Evolutionary conservation across 2,113 vertebrate species (phyloP), one percentile per base, ranked within the genome.

Genomic region (Riparia riparia): DNA sequence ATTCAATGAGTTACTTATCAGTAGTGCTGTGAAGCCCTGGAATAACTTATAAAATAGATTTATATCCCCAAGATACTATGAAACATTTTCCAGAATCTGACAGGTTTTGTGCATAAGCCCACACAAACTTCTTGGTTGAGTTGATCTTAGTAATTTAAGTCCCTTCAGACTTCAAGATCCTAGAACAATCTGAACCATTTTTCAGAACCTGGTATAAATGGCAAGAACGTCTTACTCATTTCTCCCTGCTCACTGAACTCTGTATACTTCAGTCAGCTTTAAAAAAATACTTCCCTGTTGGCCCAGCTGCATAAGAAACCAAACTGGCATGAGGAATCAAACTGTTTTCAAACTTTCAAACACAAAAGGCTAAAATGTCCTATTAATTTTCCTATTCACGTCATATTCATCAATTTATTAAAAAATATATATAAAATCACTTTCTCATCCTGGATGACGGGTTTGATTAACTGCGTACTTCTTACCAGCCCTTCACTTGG

Each of bases 401-500:
- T 58, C 57, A 58, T 63, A 68, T 32, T 74, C 4, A 14, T 69
- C 79, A 73, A 77, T 28, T 78, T 82, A 64, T 53, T 16, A 2
- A 4, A 24, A 34, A 37, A 2, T 8, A n/a, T 10, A 26, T 3
- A 12, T 37, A 26, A 65, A 70, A 44, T 51, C 31, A 54, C 25
- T 79, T 63, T 80, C 85, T 90, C 54, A 86, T 96, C 81, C 86
- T 86, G 86, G 83, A 83, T 68, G 83, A 93, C 29, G 69, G 44
- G 93, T 97, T 96, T 96, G 80, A 97, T 95, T 97, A 98, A 98
- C 94, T 94, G 95, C 91, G 71, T 94, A 95, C 96, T 96, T 98
- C 98, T 98, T 98, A 98, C 98, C 98, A 98, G 98, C 95, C 98
- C 98, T 98, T 98, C 98, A 90, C 98, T 98, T 98, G 98, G 98